These are phyloP conservation scores for Halictus quadricinctus DNA, from an alignment of 2,888 invertebrate species.

Conservation along the genomic window DNA sequence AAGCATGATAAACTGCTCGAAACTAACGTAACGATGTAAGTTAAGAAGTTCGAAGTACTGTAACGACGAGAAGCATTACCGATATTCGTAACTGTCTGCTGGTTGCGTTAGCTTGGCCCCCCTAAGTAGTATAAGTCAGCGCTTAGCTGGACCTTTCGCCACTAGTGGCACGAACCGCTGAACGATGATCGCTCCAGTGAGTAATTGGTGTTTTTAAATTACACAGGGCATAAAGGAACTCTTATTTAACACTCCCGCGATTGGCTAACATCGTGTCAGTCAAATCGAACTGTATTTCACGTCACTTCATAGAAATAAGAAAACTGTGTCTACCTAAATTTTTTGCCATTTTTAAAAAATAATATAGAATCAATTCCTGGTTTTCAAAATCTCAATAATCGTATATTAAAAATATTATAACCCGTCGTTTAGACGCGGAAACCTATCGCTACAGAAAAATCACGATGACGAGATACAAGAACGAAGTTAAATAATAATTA, in stretches of 20 bases:
- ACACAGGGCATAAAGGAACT: no score
- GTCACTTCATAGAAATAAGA: no score
- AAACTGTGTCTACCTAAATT: no score
- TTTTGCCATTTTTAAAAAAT: no score
- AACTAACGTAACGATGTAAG: background rate
- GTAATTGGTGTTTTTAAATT: conserved; percentile 7
- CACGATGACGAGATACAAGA: no score
- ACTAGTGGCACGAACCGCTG: background rate
- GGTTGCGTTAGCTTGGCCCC: background rate
- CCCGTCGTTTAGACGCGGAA: no score
- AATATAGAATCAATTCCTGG: no score
- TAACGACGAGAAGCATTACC: background rate
- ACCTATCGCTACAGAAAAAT: no score
- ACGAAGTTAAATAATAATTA: no score
- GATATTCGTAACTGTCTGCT: background rate
- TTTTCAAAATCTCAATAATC: no score
- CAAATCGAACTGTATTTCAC: no score
- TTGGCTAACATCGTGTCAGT: background rate
- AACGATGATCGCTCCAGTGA: background rate
- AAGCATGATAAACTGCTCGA: background rate
- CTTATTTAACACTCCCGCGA: background rate
- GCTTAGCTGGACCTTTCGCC: background rate
- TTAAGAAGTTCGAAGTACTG: background rate
- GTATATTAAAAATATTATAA: no score
- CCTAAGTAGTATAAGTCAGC: background rate